Evolutionary conservation across 2,888 invertebrate species (phyloP), one percentile per base, ranked within the genome.

Genomic region (Synergus umbraculus): DNA sequence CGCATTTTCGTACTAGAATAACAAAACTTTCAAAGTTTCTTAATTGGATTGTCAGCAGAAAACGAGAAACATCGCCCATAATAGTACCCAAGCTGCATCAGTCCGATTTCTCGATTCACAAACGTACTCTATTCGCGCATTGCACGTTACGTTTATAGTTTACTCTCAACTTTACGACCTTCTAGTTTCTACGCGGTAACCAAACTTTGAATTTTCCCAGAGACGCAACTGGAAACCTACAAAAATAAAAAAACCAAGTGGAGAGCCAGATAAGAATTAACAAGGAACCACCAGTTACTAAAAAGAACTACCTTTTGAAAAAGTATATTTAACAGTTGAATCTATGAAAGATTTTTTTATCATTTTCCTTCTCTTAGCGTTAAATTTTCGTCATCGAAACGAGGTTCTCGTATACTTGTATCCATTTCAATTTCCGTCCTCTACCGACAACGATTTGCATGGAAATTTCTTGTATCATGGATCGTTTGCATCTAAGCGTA

Each of bases 401-500:
- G 79, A 80, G 65, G 76, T 76, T 73, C 43, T 73, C 77, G 66
- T 67, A 77, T 54, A 66, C 37, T 64, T 67, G 65, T 46, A 79
- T 82, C 76, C 69, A 79, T 76, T 76, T 58, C 76, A 78, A 81
- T 78, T 79, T 82, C 80, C 78, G 80, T 85, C 76, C 76, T 60
- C 58, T 76, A 73, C 78, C 81, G 66, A 60, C 67, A 81, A 81
- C 81, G 82, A 82, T 88, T 86, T 88, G 82, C 86, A 86, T 86
- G 80, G 82, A 86, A 87, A 88, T 87, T 86, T 83, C 83, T 82
- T 83, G 78, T 79, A 83, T 82, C 83, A 82, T 77, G 77, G 46
- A 79, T 79, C 79, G 79, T 79, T 80, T 78, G 77, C 81, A 79
- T 81, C 73, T 73, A 54, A 73, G 78, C 78, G 83, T 76, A 88